phyloP scores from a whole-genome alignment of 2,797 vertebrate genomes.

The Schizopygopsis pylzovi region DNA sequence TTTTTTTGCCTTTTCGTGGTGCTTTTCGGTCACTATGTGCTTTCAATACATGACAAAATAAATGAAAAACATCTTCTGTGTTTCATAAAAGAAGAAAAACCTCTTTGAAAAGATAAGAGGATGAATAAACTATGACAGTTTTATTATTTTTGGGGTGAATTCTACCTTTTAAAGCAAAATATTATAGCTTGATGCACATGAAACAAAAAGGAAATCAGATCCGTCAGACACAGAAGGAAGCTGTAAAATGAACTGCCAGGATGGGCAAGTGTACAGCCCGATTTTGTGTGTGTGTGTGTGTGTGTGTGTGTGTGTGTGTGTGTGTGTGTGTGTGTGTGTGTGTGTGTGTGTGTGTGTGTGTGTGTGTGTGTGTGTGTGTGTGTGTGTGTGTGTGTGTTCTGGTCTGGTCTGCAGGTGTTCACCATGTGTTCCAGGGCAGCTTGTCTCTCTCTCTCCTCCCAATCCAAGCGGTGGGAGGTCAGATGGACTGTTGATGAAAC shows the following conservation, averaged over 20 bases:
- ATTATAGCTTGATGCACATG: not conserved
- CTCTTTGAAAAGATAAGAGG: not conserved
- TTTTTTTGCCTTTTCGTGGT: not conserved
- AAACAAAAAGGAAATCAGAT: slow-evolving; percentile 18
- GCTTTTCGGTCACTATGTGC: not conserved
- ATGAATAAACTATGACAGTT: slow-evolving; percentile 6
- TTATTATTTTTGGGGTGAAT: not conserved
- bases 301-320: too few relatives aligned
- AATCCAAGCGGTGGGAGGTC: slow-evolving; percentile 13
- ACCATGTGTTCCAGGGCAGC: slow-evolving; percentile 52
- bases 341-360: too few relatives aligned
- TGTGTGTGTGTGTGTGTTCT: not conserved
- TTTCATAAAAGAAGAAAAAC: not conserved
- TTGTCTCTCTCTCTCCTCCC: slow-evolving; percentile 21
- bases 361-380: not conserved
- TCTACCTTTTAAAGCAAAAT: slow-evolving; percentile 14
- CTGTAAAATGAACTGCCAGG: slow-evolving; percentile 15
- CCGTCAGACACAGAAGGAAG: slow-evolving; percentile 10
- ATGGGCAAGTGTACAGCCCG: slow-evolving; percentile 2
- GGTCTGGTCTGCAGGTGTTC: slow-evolving; percentile 55
- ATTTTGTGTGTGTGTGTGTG: not conserved
- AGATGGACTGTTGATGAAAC: slow-evolving; percentile 40
- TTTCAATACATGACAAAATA: not conserved
- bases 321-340: too few relatives aligned
- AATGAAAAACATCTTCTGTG: not conserved